Percentiles rank a stretch among this genome's conserved stretches.
phyloP scores from a whole-genome alignment of 2,888 invertebrate genomes.

The Sisyra nigra region DNA sequence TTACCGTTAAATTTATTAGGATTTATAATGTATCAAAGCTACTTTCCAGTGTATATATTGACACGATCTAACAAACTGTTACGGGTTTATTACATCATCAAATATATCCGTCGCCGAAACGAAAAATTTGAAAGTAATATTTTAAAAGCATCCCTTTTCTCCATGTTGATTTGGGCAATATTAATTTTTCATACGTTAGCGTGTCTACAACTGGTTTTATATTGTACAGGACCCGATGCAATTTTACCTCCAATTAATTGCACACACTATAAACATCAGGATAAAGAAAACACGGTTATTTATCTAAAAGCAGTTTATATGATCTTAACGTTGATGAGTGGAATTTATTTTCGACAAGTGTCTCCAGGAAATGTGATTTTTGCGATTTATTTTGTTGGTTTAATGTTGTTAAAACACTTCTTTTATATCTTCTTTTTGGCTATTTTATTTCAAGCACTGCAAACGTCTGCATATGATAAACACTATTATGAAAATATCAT shows the following conservation, averaged over 20 bases:
- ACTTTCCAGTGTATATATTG: constrained; percentile 11
- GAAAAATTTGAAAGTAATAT: constrained; percentile 10
- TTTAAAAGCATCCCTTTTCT: too few relatives aligned
- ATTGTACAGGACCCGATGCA: neutral
- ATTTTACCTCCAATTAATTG: neutral
- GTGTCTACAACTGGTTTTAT: neutral
- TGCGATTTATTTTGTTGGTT: neutral
- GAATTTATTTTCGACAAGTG: neutral
- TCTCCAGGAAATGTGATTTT: neutral
- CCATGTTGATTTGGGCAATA: too few relatives aligned
- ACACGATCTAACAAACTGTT: constrained; percentile 13
- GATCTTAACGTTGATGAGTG: neutral
- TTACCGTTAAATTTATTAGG: constrained; percentile 14
- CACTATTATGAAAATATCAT: constrained; percentile 9
- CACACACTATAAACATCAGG: neutral
- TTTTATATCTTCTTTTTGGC: constrained; percentile 9
- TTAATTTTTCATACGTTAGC: neutral
- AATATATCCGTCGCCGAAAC: constrained; percentile 9
- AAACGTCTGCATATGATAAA: constrained; percentile 6
- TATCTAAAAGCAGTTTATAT: neutral
- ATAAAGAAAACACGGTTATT: neutral
- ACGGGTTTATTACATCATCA: constrained; percentile 12
- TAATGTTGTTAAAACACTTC: constrained; percentile 5
- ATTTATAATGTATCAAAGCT: constrained; percentile 1
- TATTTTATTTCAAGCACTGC: constrained; percentile 9